Base-by-base conservation (phyloP, 2,888 invertebrate species). In the Xanthia icteritia region DNA sequence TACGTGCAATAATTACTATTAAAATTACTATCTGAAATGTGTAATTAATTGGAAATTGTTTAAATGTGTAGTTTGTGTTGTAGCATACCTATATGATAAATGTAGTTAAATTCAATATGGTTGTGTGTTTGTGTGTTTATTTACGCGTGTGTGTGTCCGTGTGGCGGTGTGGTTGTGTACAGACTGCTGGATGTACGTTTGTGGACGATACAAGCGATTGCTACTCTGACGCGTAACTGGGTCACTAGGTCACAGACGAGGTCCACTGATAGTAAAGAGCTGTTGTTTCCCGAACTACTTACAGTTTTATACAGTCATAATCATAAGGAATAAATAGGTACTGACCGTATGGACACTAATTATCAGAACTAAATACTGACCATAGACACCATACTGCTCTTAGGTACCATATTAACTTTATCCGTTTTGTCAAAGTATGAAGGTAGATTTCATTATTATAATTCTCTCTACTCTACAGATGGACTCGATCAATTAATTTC, bases 221-320 rank as follows among this genome's bases (percentile, higher is more conserved):
- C 91, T 93, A 92, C 92, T 93, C 92, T 92, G 93, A 87, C 92
- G 96, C 97, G 97, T 96, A 97, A 97, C 96, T 97, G 91, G 97
- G 97, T 97, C 97, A 97, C 96, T 97, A 92, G 97, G 97, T 97
- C 97, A 97, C 95, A 97, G 94, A 95, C 97, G 97, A 96, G 96
- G 96, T 94, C 95, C 94, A 90, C 94, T 92, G 94, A 94, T 94
- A 94, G 92, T 88, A 89, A 75, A 86, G 91, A 91, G 89, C 91
- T 92, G 92, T 93, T 92, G 92, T 94, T 94, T 93, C 92, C 93
- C 91, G 94, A 95, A 94, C 92, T 91, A 90, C 88, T 89, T 88
- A 88, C 89, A 90, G 86, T 90, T 90, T 91, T 90, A 77, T 84
- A 86, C 77, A 88, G 85, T 84, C 70, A 75, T 77, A 81, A 74